Base-by-base conservation (phyloP, 2,888 invertebrate species). In the Aromia moschata region DNA sequence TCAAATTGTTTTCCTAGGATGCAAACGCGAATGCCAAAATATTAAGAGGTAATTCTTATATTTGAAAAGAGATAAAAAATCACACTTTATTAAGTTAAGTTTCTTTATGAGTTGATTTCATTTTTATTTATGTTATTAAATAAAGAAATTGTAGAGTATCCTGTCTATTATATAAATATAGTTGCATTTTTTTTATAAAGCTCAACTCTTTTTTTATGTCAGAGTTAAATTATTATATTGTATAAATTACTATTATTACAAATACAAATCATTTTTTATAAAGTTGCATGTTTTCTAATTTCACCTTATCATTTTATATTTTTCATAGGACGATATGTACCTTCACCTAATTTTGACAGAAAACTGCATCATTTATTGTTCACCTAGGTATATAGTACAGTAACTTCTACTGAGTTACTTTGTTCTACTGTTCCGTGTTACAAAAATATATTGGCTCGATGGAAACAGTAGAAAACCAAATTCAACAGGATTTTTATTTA, bases 161-260 rank as follows among this genome's bases (percentile, higher is more conserved):
- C 47, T 33, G 18, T 46, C 49, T 59, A 56, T 60, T 61, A 52
- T 58, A 55, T 49, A 57, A n/a, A n/a, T n/a, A 46, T 61, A 61
- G 58, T 58, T 56, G 51, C 56, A 61, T 52, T 62, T 43, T 5
- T 43, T 62, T 59, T 60, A 62, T 56, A 60, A 57, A 58, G 64
- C 64, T 65, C 64, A 65, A 65, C 59, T 61, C 58, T 64, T 64
- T 57, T 51, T 51, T 52, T 52, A 25, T 45, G 18, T 47, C 54
- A 54, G 54, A 54, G 54, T 54, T 54, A 54, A 44, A 47, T 47
- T 47, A 47, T 53, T 53, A 54, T 54, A 54, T 54, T 54, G 54
- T 54, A 54, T 44, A 54, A 54, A 54, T 49, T 49, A 49, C 49
- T 43, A 38, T 49, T 49, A 49, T 49, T 49, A 49, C 49, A 49